Base-by-base conservation (phyloP, 53 echinoderm and acorn worm genomes). In the Holothuria leucospilota region DNA sequence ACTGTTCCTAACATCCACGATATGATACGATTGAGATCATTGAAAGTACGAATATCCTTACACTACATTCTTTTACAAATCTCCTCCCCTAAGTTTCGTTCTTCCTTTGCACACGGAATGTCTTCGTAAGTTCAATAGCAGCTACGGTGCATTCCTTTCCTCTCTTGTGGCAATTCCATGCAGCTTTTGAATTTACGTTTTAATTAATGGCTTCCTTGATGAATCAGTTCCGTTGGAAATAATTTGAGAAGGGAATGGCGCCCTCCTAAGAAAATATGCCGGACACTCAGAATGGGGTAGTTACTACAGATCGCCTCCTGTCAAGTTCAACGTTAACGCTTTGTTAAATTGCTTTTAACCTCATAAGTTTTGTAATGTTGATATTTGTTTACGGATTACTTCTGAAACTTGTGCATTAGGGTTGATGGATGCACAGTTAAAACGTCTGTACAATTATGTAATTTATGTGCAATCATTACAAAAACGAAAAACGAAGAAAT, bases 121-220 rank as follows among this genome's bases (percentile, higher is more conserved):
- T 4, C 5, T 56, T 5, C 16, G 56, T 56, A 4, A 56, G 75
- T n/a, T 9, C 0, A 20, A 0, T 75, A 75, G 14, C 16, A 16
- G 75, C 51, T 23, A 26, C 75, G 51, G 52, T 75, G 28, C 49
- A 75, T 75, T 75, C 75, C 28, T 75, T 46, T 75, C 18, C 52
- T 75, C 75, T 39, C 24, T 8, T 5, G 75, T 52, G 51, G 49
- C 72, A 23, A 23, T 72, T 30, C 13, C 72, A n/a, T 39, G 49
- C 72, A 23, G 72, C 56, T 72, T 72, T 39, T 20, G 23, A 49
- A n/a, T 52, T 13, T 49, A 42, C 52, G 49, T 52, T 52, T 75
- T 51, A 75, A 75, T 75, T 75, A 52, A 75, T 75, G 75, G 52
- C 51, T 75, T 75, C 75, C 75, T 42, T 51, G 75, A 75, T 52